Conservation (phyloP, 2,888 invertebrate species). For the Sphaerophoria rueppellii region DNA sequence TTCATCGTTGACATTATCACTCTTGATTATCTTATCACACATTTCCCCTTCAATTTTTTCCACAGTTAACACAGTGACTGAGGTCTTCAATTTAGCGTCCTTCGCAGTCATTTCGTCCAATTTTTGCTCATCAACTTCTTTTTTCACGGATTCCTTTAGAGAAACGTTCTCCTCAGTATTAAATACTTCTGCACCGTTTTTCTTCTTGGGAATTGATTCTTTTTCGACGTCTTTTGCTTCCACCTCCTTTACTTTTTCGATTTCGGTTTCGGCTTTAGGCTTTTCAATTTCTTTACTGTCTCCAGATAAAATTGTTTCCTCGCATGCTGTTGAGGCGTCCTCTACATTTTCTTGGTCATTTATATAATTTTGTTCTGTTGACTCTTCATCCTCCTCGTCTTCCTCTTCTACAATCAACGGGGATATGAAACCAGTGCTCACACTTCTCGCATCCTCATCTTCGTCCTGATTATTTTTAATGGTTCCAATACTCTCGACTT, state of each 20-base stretch:
- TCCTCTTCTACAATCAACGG: constrained; percentile 75
- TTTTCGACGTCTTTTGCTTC: neutral
- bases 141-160: neutral
- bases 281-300: neutral
- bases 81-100: constrained; percentile 25
- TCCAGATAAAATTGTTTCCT: neutral
- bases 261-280: neutral
- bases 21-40: constrained; percentile 44
- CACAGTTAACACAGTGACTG: constrained; percentile 1
- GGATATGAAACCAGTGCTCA: constrained; percentile 74
- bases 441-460: constrained; percentile 74
- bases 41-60: constrained; percentile 39
- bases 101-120: neutral
- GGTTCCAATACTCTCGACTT: constrained; percentile 70
- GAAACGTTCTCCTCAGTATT: neutral
- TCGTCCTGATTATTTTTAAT: constrained; percentile 42
- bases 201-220: neutral
- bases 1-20: constrained; percentile 46
- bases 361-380: constrained; percentile 19
- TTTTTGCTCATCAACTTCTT: neutral
- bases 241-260: constrained; percentile 33
- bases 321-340: constrained; percentile 73
- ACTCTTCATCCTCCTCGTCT: constrained; percentile 62
- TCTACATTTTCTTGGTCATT: constrained; percentile 75
- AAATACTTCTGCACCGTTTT: neutral